phyloP scores from a whole-genome alignment of 2,888 invertebrate genomes.

The Hartigia nigra region DNA sequence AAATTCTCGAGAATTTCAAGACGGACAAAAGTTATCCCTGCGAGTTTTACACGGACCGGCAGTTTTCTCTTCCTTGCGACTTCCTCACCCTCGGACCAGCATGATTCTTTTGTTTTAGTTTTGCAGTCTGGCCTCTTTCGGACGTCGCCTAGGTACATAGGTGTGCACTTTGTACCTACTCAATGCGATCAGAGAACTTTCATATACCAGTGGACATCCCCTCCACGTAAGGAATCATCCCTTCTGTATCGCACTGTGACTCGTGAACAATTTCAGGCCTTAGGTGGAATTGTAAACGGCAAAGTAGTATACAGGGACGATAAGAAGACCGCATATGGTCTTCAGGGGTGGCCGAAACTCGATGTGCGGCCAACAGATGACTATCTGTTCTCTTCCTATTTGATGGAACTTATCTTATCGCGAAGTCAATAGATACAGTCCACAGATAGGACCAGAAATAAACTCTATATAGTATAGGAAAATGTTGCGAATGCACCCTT shows the following conservation, averaged over 20 bases:
- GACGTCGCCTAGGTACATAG: slow-evolving; percentile 30
- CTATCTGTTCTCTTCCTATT: slow-evolving; percentile 39
- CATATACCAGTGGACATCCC: neutral
- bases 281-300: neutral
- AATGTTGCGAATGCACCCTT: slow-evolving; percentile 36
- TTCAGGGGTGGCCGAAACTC: slow-evolving; percentile 40
- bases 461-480: slow-evolving; percentile 13
- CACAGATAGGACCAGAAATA: slow-evolving; percentile 44
- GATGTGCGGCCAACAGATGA: slow-evolving; percentile 49
- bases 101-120: slow-evolving; percentile 64
- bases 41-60: slow-evolving; percentile 23
- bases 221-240: neutral
- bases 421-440: slow-evolving; percentile 52
- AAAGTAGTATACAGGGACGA: slow-evolving; percentile 30
- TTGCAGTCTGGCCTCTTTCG: slow-evolving; percentile 35
- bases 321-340: slow-evolving; percentile 55
- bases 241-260: neutral
- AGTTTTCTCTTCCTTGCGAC: slow-evolving; percentile 33
- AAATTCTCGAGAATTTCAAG: neutral
- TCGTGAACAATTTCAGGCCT: neutral
- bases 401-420: slow-evolving; percentile 56
- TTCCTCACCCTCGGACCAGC: slow-evolving; percentile 55
- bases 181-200: slow-evolving; percentile 33
- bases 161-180: slow-evolving; percentile 34
- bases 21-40: slow-evolving; percentile 1